Evolutionary conservation across 2,113 vertebrate genomes (phyloP).

Genomic region (Oophaga pumilio): DNA sequence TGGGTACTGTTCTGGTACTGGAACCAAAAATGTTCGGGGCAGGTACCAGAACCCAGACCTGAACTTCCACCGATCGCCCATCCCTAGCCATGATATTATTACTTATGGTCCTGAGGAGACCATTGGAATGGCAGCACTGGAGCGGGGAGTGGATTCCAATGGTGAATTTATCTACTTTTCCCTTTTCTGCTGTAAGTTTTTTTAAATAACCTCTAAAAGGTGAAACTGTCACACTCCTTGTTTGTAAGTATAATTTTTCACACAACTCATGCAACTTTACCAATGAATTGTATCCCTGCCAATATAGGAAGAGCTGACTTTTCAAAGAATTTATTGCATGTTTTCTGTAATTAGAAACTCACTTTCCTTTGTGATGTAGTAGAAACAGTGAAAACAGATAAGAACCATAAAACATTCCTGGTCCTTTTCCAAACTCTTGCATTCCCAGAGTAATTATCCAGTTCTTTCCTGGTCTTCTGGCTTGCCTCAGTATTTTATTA

Average conservation of each 20-base stretch:
- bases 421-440: constrained; percentile 11
- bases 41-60: too few relatives aligned
- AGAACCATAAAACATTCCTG: constrained; percentile 36
- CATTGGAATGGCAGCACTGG: too few relatives aligned
- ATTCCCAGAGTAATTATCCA: constrained; percentile 20
- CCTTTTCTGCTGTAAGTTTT: too few relatives aligned
- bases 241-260: not conserved
- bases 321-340: constrained; percentile 24
- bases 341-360: constrained; percentile 17
- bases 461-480: constrained; percentile 18
- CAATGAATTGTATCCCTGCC: not conserved
- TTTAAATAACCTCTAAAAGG: not conserved
- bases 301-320: not conserved
- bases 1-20: too few relatives aligned
- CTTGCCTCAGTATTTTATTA: constrained; percentile 26
- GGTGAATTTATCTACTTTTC: too few relatives aligned
- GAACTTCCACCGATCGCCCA: too few relatives aligned
- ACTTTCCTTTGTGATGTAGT: constrained; percentile 17
- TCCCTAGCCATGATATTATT: too few relatives aligned
- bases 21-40: too few relatives aligned
- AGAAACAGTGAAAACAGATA: constrained; percentile 31
- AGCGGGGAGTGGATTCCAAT: too few relatives aligned
- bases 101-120: too few relatives aligned
- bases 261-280: not conserved
- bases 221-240: not conserved